Evolutionary conservation across 2,797 vertebrate species (phyloP).

Genomic region (Acanthurus lineatus): DNA sequence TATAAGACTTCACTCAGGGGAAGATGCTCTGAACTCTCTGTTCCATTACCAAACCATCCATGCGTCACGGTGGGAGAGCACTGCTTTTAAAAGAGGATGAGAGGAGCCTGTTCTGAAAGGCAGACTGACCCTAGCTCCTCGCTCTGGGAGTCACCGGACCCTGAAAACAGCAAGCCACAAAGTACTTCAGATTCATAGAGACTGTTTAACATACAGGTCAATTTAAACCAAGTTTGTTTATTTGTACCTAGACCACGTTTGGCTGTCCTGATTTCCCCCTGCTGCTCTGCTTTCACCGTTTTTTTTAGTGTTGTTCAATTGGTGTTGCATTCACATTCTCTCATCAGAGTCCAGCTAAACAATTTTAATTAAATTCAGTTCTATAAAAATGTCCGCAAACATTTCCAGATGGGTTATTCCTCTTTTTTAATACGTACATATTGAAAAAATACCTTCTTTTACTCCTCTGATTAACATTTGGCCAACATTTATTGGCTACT

Average conservation of each 20-base stretch:
- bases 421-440: background rate
- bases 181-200: conserved; percentile 42
- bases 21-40: conserved; percentile 48
- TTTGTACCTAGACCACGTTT: background rate
- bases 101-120: conserved; percentile 59
- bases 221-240: conserved; percentile 36
- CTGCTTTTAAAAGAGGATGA: conserved; percentile 62
- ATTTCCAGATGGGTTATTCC: background rate
- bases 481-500: background rate
- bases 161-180: conserved; percentile 44
- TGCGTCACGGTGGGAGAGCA: conserved; percentile 53
- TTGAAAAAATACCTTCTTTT: background rate
- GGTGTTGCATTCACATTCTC: background rate
- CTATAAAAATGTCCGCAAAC: background rate
- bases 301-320: background rate
- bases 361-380: conserved; percentile 7
- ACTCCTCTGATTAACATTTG: no score
- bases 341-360: conserved; percentile 6
- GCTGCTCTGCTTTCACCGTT: background rate
- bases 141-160: conserved; percentile 50
- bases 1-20: conserved; percentile 58
- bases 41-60: conserved; percentile 72
- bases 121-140: conserved; percentile 49
- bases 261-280: background rate
- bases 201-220: conserved; percentile 44